Conservation (phyloP, 2,797 vertebrate species). For the Leptodon cayanensis region DNA sequence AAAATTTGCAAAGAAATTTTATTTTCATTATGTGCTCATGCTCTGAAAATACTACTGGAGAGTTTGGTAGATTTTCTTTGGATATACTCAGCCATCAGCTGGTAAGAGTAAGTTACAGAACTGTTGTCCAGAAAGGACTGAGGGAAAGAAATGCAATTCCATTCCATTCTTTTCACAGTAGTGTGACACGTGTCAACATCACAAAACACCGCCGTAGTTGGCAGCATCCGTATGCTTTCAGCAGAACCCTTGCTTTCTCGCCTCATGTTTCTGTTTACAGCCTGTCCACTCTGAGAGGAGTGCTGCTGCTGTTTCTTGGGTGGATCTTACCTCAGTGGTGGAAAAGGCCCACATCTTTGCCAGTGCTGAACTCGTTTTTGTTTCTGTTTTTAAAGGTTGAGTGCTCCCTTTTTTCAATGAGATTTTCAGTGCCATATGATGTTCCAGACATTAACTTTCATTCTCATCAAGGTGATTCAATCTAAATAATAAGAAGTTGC, state of each 20-base stretch:
- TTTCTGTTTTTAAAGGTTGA: not conserved
- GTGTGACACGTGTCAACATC: accelerated
- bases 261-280: not conserved
- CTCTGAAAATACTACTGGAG: not conserved
- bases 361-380: constrained; percentile 15
- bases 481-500: not conserved
- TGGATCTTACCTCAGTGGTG: not conserved
- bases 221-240: not conserved
- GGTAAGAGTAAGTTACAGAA: not conserved
- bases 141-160: not conserved
- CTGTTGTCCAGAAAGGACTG: not conserved
- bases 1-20: not conserved
- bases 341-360: not conserved
- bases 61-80: not conserved
- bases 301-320: not conserved
- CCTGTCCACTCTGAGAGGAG: not conserved
- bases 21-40: not conserved
- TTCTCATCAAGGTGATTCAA: constrained; percentile 1
- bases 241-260: not conserved
- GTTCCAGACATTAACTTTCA: constrained; percentile 18
- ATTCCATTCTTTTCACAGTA: not conserved
- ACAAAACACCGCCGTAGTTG: not conserved
- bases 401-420: not conserved
- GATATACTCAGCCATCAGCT: not conserved
- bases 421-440: not conserved